These are phyloP conservation scores for Hipparchia sbordonii DNA, from an alignment of 2,888 invertebrate species.

Conservation along the genomic window DNA sequence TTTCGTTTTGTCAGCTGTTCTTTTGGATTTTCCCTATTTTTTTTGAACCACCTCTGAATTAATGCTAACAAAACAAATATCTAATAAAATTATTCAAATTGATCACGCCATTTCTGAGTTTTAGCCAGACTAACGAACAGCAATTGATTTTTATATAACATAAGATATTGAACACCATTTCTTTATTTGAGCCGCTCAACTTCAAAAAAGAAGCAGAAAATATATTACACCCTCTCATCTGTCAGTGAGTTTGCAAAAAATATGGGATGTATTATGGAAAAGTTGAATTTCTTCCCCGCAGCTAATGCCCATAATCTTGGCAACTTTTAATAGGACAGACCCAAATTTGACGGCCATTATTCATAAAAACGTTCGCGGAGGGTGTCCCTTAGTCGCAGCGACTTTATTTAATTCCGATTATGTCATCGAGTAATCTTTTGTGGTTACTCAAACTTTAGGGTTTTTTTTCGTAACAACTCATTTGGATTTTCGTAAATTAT, in stretches of 20 bases:
- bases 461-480: slow-evolving; percentile 25
- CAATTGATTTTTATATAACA: too few species aligned
- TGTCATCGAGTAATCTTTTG: slow-evolving; percentile 50
- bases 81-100: too few species aligned
- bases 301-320: slow-evolving; percentile 79
- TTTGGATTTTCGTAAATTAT: not conserved
- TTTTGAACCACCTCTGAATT: too few species aligned
- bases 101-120: too few species aligned
- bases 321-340: slow-evolving; percentile 79
- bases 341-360: slow-evolving; percentile 77
- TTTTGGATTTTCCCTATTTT: too few species aligned
- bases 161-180: not conserved
- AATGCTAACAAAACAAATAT: too few species aligned
- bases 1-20: too few species aligned
- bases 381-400: slow-evolving; percentile 63
- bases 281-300: slow-evolving; percentile 69
- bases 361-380: slow-evolving; percentile 69
- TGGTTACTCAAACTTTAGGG: slow-evolving; percentile 21
- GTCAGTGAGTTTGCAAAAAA: slow-evolving; percentile 45
- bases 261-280: slow-evolving; percentile 63
- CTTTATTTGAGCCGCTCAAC: slow-evolving; percentile 4
- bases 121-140: too few species aligned
- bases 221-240: slow-evolving; percentile 25
- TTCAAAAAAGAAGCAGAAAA: slow-evolving; percentile 17
- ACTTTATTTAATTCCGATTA: slow-evolving; percentile 65